Evolutionary conservation across 2,888 invertebrate genomes (phyloP).

Genomic region (Abscondita cerata): DNA sequence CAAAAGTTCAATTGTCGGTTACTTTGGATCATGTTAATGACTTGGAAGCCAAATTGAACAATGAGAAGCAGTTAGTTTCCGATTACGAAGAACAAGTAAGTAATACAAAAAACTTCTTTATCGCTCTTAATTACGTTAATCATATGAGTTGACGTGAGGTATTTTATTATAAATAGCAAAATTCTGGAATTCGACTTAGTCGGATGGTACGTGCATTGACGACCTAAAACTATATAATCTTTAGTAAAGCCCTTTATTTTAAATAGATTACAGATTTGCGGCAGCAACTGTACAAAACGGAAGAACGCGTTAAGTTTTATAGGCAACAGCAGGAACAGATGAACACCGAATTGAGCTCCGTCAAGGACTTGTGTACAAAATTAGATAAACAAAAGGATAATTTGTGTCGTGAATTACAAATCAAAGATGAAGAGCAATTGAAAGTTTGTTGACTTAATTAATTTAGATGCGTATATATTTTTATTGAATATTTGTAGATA

Average conservation of each 20-base stretch:
- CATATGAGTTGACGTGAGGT: neutral
- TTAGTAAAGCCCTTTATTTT: neutral
- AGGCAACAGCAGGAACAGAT: conserved; percentile 65
- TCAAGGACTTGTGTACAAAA: conserved; percentile 67
- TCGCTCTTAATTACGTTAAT: neutral
- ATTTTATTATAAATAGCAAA: conserved; percentile 7
- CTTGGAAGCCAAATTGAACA: conserved; percentile 69
- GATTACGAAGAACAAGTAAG: conserved; percentile 66
- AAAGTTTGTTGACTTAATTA: conserved; percentile 52
- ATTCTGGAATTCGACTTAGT: conserved; percentile 14
- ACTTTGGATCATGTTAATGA: conserved; percentile 67
- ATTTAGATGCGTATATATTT: neutral
- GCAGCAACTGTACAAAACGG: conserved; percentile 66
- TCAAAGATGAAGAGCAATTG: conserved; percentile 58
- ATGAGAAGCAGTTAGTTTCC: conserved; percentile 62
- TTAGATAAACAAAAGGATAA: conserved; percentile 73
- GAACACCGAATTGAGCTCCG: conserved; percentile 67
- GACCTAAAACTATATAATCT: neutral
- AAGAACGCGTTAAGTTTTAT: conserved; percentile 69
- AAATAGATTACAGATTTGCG: conserved; percentile 51
- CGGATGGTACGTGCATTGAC: conserved; percentile 41
- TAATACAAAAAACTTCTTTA: neutral
- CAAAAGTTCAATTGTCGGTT: conserved; percentile 63
- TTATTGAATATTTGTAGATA: conserved; percentile 54
- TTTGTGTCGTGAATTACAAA: conserved; percentile 63